phyloP scores from a whole-genome alignment of 2,888 invertebrate species.

The Lordiphosa andalusiaca region DNA sequence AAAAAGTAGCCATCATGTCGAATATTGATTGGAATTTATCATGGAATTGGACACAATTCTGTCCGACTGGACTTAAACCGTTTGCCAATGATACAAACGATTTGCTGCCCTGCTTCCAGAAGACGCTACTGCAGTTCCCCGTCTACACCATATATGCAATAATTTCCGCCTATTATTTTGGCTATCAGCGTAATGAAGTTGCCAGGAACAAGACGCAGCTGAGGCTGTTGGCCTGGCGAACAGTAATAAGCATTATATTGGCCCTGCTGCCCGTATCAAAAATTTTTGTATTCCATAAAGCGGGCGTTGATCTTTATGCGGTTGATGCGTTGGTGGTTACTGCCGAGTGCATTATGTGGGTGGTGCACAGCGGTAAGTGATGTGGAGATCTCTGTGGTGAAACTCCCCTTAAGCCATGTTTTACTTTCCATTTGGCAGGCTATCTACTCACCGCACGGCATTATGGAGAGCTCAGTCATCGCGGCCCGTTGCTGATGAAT shows the following conservation, averaged over 20 bases:
- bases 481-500: constrained; percentile 87
- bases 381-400: not conserved
- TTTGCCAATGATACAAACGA: constrained; percentile 87
- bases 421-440: constrained; percentile 72
- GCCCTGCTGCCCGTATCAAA: constrained; percentile 86
- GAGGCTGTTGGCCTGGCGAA: constrained; percentile 84
- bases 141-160: constrained; percentile 87
- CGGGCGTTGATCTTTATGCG: constrained; percentile 82
- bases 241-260: constrained; percentile 84
- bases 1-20: constrained; percentile 34
- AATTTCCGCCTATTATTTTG: constrained; percentile 90
- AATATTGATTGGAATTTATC: constrained; percentile 49
- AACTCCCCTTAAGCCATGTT: no score
- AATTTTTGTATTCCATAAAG: constrained; percentile 84
- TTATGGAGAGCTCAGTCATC: constrained; percentile 84
- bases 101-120: constrained; percentile 92
- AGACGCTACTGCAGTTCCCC: constrained; percentile 89
- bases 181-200: constrained; percentile 82
- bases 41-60: constrained; percentile 89
- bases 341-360: constrained; percentile 89
- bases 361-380: constrained; percentile 88
- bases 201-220: constrained; percentile 84
- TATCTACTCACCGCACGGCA: constrained; percentile 84
- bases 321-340: constrained; percentile 87
- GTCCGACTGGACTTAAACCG: constrained; percentile 86